phyloP scores from a whole-genome alignment of 2,797 vertebrate genomes.

The Gobionotothen gibberifrons region DNA sequence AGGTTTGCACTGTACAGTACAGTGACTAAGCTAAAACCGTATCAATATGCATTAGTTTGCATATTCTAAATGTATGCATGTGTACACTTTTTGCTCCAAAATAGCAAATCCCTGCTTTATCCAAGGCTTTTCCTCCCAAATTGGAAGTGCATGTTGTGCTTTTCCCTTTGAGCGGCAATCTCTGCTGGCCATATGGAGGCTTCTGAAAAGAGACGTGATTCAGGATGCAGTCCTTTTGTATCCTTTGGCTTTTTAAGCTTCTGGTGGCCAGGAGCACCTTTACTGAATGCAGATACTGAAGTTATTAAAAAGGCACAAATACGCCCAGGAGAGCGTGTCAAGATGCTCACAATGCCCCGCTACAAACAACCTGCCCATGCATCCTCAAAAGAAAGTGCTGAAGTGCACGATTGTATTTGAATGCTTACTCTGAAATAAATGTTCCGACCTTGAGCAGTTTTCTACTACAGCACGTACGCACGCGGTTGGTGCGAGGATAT shows the following conservation, averaged over 20 bases:
- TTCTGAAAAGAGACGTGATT: constrained; percentile 57
- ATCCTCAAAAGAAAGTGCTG: constrained; percentile 6
- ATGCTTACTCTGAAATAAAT: constrained; percentile 19
- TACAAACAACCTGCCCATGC: constrained; percentile 16
- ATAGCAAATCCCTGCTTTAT: constrained; percentile 59
- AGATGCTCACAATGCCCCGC: constrained; percentile 5
- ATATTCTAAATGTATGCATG: constrained; percentile 14
- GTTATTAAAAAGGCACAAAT: constrained; percentile 53
- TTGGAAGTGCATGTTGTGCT: constrained; percentile 56
- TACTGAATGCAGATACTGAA: constrained; percentile 24
- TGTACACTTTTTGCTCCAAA: constrained; percentile 42
- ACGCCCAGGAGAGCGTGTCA: constrained; percentile 14
- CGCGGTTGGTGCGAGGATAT: constrained; percentile 1
- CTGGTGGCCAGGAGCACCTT: constrained; percentile 34
- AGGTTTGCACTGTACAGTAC: background rate
- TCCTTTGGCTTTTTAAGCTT: constrained; percentile 36
- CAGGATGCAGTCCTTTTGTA: constrained; percentile 53
- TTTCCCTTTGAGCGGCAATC: constrained; percentile 68
- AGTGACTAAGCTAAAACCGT: background rate
- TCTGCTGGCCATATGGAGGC: constrained; percentile 66
- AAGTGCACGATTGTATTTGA: background rate
- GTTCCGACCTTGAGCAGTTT: constrained; percentile 21
- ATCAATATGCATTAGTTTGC: background rate
- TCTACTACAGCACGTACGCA: background rate
- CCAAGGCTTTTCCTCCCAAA: constrained; percentile 36